A percentile compares a stretch with the other conserved stretches of the same genome.
phyloP scores from a whole-genome alignment of 2,113 vertebrate species.

The Zosterops pallidus region DNA sequence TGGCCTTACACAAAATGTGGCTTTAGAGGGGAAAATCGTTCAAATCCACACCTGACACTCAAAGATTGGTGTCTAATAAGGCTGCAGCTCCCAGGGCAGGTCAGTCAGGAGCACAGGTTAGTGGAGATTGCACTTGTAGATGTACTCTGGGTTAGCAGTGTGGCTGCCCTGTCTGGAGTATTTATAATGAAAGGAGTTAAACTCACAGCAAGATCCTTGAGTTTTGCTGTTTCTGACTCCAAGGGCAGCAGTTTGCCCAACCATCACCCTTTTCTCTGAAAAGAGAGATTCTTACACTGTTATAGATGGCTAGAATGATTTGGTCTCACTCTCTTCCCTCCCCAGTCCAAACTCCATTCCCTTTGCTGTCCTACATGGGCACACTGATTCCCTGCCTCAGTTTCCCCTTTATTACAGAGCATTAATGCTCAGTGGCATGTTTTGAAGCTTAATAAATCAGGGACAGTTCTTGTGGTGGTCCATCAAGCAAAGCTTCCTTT shows the following conservation, averaged over 20 bases:
- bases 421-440: neutral
- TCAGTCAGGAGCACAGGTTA: neutral
- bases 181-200: neutral
- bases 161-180: neutral
- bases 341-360: neutral
- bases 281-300: neutral
- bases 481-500: neutral
- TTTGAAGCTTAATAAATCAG: neutral
- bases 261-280: neutral
- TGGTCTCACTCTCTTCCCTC: neutral
- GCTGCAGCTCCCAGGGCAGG: neutral
- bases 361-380: neutral
- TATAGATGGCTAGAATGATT: neutral
- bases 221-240: neutral
- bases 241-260: neutral
- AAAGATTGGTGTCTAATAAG: neutral
- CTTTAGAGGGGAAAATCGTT: neutral
- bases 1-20: accelerated
- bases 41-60: neutral
- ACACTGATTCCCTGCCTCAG: neutral
- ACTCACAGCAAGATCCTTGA: neutral
- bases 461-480: neutral
- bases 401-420: neutral
- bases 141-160: neutral
- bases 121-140: neutral